Evolutionary conservation across 1,140 invertebrate species (phyloP).

Genomic region (Cyclargus thomasi): DNA sequence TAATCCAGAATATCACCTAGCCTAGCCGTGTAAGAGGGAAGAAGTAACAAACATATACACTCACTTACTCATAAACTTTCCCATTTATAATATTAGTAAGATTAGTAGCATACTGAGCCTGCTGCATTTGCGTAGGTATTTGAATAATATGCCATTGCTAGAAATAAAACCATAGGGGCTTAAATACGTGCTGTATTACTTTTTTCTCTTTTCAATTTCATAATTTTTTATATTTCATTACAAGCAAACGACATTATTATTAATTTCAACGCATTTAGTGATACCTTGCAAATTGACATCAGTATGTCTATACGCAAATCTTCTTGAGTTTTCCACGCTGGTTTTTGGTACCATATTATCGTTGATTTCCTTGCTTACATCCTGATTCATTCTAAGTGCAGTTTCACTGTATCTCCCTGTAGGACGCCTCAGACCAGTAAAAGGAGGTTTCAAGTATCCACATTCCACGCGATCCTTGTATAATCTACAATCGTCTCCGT

Average conservation of each 20-base stretch:
- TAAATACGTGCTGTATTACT: too few species aligned
- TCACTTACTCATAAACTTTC: too few species aligned
- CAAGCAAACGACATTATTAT: constrained; percentile 41
- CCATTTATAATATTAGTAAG: too few species aligned
- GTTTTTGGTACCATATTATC: not conserved
- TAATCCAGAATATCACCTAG: too few species aligned
- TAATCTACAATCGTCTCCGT: constrained; percentile 46
- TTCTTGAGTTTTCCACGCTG: not conserved
- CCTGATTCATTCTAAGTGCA: not conserved
- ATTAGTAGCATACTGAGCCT: too few species aligned
- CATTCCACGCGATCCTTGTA: constrained; percentile 51
- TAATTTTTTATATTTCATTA: not conserved
- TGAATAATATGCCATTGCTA: too few species aligned
- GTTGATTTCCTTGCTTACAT: not conserved
- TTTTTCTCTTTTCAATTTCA: too few species aligned
- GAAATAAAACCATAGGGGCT: too few species aligned
- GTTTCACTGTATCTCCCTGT: not conserved
- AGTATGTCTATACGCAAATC: not conserved
- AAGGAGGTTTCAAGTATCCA: constrained; percentile 49
- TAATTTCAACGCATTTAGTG: constrained; percentile 39
- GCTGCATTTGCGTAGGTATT: too few species aligned
- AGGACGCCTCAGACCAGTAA: constrained; percentile 41
- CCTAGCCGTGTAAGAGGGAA: too few species aligned
- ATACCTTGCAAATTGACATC: constrained; percentile 22
- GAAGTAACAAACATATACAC: too few species aligned